A percentile compares a stretch with the other conserved stretches of the same genome.
Evolutionary conservation across 2,888 invertebrate species (phyloP).

Genomic region (Andricus curvator): DNA sequence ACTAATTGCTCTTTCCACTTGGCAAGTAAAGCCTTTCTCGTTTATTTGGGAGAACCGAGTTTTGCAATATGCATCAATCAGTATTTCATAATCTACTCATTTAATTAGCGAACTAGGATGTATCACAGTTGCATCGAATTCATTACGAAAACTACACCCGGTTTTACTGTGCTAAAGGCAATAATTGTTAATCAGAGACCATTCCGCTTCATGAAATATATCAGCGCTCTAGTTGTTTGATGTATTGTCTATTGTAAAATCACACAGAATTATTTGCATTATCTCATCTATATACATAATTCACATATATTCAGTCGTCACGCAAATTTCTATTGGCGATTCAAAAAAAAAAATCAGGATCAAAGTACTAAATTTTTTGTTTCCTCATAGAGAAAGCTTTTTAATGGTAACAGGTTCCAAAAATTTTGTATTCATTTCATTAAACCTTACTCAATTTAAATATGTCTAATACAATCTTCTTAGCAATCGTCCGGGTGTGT

Average conservation of each 20-base stretch:
- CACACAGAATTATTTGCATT: background rate
- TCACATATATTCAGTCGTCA: background rate
- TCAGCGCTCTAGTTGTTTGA: background rate
- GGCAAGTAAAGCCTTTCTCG: background rate
- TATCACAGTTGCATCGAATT: slow-evolving; percentile 2
- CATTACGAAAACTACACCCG: background rate
- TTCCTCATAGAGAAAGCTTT: too few species aligned
- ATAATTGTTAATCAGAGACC: background rate
- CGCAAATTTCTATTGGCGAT: background rate
- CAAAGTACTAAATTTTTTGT: too few species aligned
- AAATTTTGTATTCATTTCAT: too few species aligned
- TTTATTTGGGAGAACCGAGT: background rate
- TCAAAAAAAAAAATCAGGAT: too few species aligned
- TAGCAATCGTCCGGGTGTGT: too few species aligned
- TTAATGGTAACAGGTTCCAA: too few species aligned
- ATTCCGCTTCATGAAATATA: background rate
- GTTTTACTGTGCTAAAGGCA: background rate
- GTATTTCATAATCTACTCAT: slow-evolving; percentile 11
- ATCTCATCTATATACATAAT: background rate
- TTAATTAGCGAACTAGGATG: slow-evolving; percentile 2
- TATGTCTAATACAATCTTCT: too few species aligned
- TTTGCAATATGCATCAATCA: slow-evolving; percentile 6
- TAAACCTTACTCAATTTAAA: too few species aligned
- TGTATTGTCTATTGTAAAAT: background rate
- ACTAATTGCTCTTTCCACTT: slow-evolving; percentile 17